Percentiles rank a stretch among this genome's conserved stretches.
Evolutionary conservation across 2,797 vertebrate genomes (phyloP).

Genomic region (Chaetodon trifasciatus): DNA sequence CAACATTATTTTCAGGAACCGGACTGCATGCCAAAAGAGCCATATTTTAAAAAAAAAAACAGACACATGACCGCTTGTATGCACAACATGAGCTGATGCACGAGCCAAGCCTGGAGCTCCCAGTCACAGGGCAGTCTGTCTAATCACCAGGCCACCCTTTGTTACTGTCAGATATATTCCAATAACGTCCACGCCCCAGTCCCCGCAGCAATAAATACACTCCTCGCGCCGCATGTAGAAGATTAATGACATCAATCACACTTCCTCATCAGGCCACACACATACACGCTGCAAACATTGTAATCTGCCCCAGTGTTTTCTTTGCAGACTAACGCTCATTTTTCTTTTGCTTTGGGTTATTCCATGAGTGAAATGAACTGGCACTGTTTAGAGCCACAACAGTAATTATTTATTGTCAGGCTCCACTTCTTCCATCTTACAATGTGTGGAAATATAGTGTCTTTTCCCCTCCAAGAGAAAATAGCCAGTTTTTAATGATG

Average conservation of each 20-base stretch:
- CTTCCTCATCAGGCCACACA: conserved; percentile 43
- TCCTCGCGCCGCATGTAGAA: conserved; percentile 18
- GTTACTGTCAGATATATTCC: conserved; percentile 42
- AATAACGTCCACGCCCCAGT: conserved; percentile 17
- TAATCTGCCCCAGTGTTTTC: conserved; percentile 42
- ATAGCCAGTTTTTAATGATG: conserved; percentile 12
- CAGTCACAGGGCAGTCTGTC: conserved; percentile 8
- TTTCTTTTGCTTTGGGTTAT: conserved; percentile 57
- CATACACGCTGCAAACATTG: conserved; percentile 29
- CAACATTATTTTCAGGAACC: neutral
- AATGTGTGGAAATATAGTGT: conserved; percentile 19
- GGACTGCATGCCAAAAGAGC: neutral
- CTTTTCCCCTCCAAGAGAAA: neutral
- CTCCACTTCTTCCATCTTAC: conserved; percentile 42
- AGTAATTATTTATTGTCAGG: conserved; percentile 62
- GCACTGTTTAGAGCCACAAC: conserved; percentile 22
- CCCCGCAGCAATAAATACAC: conserved; percentile 48
- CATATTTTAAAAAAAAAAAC: neutral
- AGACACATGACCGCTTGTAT: neutral
- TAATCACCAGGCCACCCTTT: conserved; percentile 43
- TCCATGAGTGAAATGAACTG: conserved; percentile 65
- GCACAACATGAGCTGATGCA: conserved; percentile 6
- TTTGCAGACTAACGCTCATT: conserved; percentile 30
- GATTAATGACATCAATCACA: conserved; percentile 69
- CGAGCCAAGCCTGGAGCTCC: conserved; percentile 10